Evolutionary conservation across 2,113 vertebrate species (phyloP), one percentile per base, ranked within the genome.

Genomic region (Melospiza melodia): DNA sequence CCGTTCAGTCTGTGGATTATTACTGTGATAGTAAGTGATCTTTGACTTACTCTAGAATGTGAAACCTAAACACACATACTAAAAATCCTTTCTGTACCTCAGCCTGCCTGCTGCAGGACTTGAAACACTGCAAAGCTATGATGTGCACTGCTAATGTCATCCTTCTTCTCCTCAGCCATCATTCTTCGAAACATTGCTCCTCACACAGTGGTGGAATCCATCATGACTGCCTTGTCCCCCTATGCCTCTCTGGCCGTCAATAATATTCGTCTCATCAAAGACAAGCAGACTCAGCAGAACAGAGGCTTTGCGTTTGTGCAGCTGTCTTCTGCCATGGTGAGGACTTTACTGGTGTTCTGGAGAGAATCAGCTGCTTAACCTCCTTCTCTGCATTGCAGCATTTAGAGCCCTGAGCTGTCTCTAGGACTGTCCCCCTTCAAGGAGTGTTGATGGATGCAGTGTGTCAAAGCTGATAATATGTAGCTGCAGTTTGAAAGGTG

Each of bases 241-340:
- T 99, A 99, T n/a, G 99, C 99, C 6, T 99, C 99, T 88, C 98
- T 99, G 81, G 99, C 99, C 52, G 98, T 99, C 21, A 99, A 98
- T 97, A 99, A 99, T 85, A 99, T 99, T 94, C 99, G 99, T 35
- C 99, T 99, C 84, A 99, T 99, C 97, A 99, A 99, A 97, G 99
- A 99, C 97, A 99, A 99, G 93, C 99, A 99, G 97, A 99, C 99
- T 0, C 99, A 99, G 77, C 99, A 99, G 89, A 99, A 99, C 89
- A 98, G 99, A 97, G 99, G 99, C 35, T 99, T 99, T 96, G 99
- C 99, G 0, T 99, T 99, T 95, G 99, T 99, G 52, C 99, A 99
- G 95, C 98, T 99, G 68, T 99, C 99, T 48, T 99, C 99, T 87
- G 99, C 99, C 91, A 98, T 99, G 99, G 99, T 99, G 98, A 97